Conservation (phyloP, 2,888 invertebrate species). For the Chrysomela aeneicollis region DNA sequence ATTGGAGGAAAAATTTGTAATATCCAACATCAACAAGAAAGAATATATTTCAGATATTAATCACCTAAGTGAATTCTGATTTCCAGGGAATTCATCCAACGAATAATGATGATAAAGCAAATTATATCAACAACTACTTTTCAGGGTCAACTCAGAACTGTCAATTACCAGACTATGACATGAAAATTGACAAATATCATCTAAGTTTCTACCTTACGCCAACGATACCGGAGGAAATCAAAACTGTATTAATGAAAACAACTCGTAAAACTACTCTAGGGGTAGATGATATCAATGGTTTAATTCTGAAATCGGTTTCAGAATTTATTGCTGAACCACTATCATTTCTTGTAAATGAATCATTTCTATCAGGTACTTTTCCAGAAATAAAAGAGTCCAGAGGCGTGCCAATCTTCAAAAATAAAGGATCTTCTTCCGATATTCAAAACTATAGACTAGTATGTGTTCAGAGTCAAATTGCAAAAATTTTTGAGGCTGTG, state of each 20-base stretch:
- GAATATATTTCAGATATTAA: no score
- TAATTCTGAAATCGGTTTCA: slow-evolving; percentile 11
- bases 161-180: slow-evolving; percentile 6
- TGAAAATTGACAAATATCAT: slow-evolving; percentile 3
- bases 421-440: neutral
- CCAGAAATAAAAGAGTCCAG: neutral
- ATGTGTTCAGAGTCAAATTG: slow-evolving; percentile 4
- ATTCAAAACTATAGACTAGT: slow-evolving; percentile 4
- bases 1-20: no score
- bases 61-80: no score
- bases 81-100: slow-evolving; percentile 6
- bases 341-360: slow-evolving; percentile 6
- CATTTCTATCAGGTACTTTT: slow-evolving; percentile 7
- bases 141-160: slow-evolving; percentile 4
- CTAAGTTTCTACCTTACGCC: neutral
- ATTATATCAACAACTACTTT: slow-evolving; percentile 16
- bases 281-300: slow-evolving; percentile 11
- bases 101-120: neutral
- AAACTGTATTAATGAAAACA: slow-evolving; percentile 13
- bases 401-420: neutral
- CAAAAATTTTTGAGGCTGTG: slow-evolving; percentile 7
- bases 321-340: slow-evolving; percentile 9
- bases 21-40: no score
- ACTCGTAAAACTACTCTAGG: slow-evolving; percentile 2
- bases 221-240: slow-evolving; percentile 11